phyloP scores from a whole-genome alignment of 2,888 invertebrate genomes.

The Yponomeuta plumbellus region DNA sequence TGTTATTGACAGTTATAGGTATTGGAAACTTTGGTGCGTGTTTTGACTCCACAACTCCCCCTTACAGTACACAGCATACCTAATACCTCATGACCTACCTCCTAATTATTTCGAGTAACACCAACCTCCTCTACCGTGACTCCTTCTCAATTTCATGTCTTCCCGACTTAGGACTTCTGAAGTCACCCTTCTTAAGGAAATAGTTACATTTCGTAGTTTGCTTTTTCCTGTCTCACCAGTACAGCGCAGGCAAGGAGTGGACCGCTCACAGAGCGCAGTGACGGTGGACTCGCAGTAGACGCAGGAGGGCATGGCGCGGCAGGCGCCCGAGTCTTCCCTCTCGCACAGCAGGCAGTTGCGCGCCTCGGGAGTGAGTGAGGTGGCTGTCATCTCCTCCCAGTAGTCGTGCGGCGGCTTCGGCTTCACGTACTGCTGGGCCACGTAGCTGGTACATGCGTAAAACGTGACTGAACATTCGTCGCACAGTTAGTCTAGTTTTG shows the following conservation, averaged over 20 bases:
- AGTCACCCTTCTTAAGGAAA: no score
- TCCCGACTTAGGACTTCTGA: no score
- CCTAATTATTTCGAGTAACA: no score
- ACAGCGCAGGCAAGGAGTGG: conserved; percentile 61
- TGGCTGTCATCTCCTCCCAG: conserved; percentile 65
- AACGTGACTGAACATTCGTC: not conserved
- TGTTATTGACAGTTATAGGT: no score
- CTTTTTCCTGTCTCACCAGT: conserved; percentile 37
- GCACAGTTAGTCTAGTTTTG: not conserved
- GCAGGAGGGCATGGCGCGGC: conserved; percentile 63
- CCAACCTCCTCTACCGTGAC: no score
- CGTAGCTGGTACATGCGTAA: conserved; percentile 40
- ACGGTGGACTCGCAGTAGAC: conserved; percentile 67
- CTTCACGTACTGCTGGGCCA: conserved; percentile 61
- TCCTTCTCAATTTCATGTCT: no score
- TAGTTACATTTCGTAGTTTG: no score
- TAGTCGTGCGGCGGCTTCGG: conserved; percentile 65
- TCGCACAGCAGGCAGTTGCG: conserved; percentile 67
- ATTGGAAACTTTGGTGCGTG: no score
- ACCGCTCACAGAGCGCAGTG: conserved; percentile 61
- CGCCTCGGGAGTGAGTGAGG: conserved; percentile 54
- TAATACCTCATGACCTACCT: no score
- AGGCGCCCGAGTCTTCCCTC: conserved; percentile 57
- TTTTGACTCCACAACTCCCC: no score
- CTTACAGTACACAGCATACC: no score